phyloP scores from a whole-genome alignment of 2,888 invertebrate species.

The Tolmerus cingulatus region DNA sequence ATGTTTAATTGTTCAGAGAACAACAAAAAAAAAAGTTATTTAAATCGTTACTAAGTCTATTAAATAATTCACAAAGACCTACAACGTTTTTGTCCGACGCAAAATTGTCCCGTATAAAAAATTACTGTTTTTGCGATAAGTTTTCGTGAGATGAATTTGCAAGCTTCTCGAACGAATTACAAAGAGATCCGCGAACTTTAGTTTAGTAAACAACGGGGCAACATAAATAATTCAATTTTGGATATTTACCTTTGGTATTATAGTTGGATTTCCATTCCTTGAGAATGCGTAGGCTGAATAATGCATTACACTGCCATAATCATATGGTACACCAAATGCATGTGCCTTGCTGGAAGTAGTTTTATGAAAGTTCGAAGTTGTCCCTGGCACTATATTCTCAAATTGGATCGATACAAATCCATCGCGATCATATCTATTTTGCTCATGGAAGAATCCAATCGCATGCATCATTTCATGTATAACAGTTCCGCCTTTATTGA shows the following conservation, averaged over 20 bases:
- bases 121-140: no score
- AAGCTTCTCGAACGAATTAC: no score
- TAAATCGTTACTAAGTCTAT: no score
- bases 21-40: no score
- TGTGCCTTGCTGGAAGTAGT: slow-evolving; percentile 66
- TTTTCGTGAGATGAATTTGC: no score
- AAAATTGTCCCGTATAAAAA: no score
- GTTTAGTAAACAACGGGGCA: no score
- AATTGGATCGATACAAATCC: slow-evolving; percentile 72
- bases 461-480: slow-evolving; percentile 84
- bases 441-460: slow-evolving; percentile 82
- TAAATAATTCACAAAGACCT: no score
- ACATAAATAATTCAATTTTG: no score
- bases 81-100: no score
- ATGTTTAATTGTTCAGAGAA: no score
- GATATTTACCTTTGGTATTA: slow-evolving; percentile 70
- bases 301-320: slow-evolving; percentile 85
- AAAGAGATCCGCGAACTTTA: no score
- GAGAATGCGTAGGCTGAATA: slow-evolving; percentile 82
- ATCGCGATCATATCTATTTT: slow-evolving; percentile 80
- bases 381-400: slow-evolving; percentile 72
- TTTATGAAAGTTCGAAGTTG: slow-evolving; percentile 76
- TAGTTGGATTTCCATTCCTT: slow-evolving; percentile 74
- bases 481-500: slow-evolving; percentile 76
- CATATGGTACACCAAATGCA: slow-evolving; percentile 77